Percentiles rank a stretch among this genome's conserved stretches.
Evolutionary conservation across 1,140 invertebrate species (phyloP).

Genomic region (Conus ventricosus): DNA sequence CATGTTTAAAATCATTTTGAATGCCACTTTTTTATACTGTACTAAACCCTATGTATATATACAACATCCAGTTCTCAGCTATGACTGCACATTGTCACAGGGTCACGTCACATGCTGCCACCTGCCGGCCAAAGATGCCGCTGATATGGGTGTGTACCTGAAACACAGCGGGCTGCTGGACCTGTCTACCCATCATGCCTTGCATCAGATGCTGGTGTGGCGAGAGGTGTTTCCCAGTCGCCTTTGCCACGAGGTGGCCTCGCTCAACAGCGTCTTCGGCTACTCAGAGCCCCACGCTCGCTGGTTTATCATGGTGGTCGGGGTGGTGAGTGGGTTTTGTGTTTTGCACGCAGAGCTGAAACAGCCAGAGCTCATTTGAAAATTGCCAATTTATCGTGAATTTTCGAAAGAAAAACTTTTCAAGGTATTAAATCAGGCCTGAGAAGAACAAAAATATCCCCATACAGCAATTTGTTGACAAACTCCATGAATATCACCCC

Average conservation of each 20-base stretch:
- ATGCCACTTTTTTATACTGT: too few relatives aligned
- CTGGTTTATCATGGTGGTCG: constrained; percentile 70
- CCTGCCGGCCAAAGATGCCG: constrained; percentile 66
- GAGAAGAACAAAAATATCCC: too few relatives aligned
- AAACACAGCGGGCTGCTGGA: constrained; percentile 69
- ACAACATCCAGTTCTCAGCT: too few relatives aligned
- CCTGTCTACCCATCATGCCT: constrained; percentile 61
- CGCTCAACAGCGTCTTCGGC: constrained; percentile 56
- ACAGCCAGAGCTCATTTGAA: too few relatives aligned
- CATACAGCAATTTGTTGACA: too few relatives aligned
- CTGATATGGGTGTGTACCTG: constrained; percentile 68
- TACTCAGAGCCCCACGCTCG: constrained; percentile 65
- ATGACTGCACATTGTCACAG: constrained; percentile 46
- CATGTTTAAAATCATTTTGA: too few relatives aligned
- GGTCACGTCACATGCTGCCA: constrained; percentile 73
- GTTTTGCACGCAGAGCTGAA: too few relatives aligned
- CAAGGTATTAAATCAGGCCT: too few relatives aligned
- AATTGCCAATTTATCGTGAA: too few relatives aligned
- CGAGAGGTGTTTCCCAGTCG: constrained; percentile 70
- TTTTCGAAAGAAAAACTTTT: too few relatives aligned
- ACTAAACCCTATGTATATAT: too few relatives aligned
- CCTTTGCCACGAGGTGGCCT: constrained; percentile 53
- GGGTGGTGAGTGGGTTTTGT: constrained; percentile 62
- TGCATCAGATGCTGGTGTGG: constrained; percentile 73
- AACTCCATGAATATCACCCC: too few relatives aligned